A percentile compares a stretch with the other conserved stretches of the same genome.
These are phyloP conservation scores for Toxotes chatareus DNA, from an alignment of 2,113 vertebrate species.

Conservation along the genomic window DNA sequence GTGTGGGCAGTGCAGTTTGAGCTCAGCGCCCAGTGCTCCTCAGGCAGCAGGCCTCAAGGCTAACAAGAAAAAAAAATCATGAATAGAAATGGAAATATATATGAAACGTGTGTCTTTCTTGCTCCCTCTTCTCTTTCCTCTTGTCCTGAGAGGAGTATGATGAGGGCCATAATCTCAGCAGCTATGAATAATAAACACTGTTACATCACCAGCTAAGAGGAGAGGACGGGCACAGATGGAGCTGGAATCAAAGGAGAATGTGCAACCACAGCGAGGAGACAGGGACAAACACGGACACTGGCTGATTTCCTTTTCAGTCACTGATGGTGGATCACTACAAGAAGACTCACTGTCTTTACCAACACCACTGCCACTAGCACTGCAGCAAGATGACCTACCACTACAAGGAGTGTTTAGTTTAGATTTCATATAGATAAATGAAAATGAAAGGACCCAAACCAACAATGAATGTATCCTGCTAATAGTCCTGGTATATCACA, in stretches of 20 bases:
- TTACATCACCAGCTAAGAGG: slow-evolving; percentile 59
- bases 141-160: slow-evolving; percentile 60
- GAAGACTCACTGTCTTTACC: too few species aligned
- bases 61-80: not conserved
- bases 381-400: too few species aligned
- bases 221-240: slow-evolving; percentile 34
- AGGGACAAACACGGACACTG: not conserved
- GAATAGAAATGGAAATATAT: slow-evolving; percentile 14
- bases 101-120: not conserved
- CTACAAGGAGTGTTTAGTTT: too few species aligned
- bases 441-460: too few species aligned
- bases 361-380: too few species aligned
- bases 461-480: too few species aligned
- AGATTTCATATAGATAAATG: too few species aligned
- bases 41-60: not conserved
- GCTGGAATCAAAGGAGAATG: slow-evolving; percentile 30
- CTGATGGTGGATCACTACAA: not conserved
- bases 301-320: too few species aligned
- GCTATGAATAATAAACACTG: slow-evolving; percentile 67
- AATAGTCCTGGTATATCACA: too few species aligned
- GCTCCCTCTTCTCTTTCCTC: slow-evolving; percentile 12
- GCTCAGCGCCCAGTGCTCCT: not conserved
- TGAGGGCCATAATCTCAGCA: slow-evolving; percentile 51
- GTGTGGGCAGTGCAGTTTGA: not conserved
- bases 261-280: not conserved